Evolutionary conservation across 2,888 invertebrate genomes (phyloP).

Genomic region (Tachystola acroxantha): DNA sequence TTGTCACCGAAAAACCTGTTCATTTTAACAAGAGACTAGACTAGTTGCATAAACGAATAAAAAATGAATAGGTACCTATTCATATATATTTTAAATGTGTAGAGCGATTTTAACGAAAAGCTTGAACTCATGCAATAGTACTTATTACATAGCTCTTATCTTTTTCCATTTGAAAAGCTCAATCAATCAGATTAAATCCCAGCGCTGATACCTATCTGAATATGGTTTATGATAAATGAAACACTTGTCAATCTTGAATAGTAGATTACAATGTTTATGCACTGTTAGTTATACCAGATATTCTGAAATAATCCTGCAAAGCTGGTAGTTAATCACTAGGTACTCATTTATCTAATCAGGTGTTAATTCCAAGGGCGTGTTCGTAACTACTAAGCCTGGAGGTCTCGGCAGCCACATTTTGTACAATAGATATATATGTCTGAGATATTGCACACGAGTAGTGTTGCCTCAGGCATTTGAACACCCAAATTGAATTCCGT

Average conservation of each 20-base stretch:
- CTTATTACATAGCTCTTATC: neutral
- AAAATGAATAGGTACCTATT: too few species aligned
- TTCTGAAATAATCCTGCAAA: neutral
- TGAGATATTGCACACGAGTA: slow-evolving; percentile 10
- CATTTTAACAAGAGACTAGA: too few species aligned
- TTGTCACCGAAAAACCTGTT: too few species aligned
- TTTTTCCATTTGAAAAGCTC: neutral
- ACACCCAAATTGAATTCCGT: slow-evolving; percentile 1
- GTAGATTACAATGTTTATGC: neutral
- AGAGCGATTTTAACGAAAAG: too few species aligned
- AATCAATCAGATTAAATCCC: neutral
- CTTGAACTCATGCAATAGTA: too few species aligned
- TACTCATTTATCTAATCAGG: neutral
- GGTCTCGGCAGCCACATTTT: slow-evolving; percentile 8
- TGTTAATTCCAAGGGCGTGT: neutral
- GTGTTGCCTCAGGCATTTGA: slow-evolving; percentile 4
- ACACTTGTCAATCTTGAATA: too few species aligned
- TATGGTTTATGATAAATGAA: neutral
- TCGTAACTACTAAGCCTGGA: slow-evolving; percentile 3
- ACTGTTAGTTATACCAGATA: neutral
- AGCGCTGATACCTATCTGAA: neutral
- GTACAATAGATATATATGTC: slow-evolving; percentile 8
- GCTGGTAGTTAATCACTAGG: neutral
- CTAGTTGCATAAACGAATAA: too few species aligned
- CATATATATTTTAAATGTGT: too few species aligned